phyloP scores from a whole-genome alignment of 2,888 invertebrate species.

The Phaedon cochleariae region DNA sequence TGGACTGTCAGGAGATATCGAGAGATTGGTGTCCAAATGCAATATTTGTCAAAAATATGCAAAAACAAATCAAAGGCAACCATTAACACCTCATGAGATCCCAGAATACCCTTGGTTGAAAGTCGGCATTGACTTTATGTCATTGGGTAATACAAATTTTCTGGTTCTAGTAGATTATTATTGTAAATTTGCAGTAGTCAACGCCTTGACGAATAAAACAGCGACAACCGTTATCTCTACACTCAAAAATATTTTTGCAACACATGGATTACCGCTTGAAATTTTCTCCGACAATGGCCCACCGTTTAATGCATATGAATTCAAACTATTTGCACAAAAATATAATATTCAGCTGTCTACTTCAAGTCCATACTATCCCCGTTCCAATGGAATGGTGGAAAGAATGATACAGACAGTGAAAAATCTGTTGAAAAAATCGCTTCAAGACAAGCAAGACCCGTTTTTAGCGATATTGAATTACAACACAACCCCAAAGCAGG shows the following conservation, averaged over 20 bases:
- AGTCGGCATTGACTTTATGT: background rate
- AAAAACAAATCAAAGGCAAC: background rate
- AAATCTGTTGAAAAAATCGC: background rate
- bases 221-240: no score
- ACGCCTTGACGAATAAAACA: background rate
- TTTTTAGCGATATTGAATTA: conserved; percentile 9
- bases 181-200: no score
- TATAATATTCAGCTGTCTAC: background rate
- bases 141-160: background rate
- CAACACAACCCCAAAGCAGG: background rate
- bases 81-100: background rate
- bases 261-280: background rate
- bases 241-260: background rate
- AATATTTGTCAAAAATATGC: background rate
- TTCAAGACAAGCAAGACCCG: background rate
- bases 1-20: background rate
- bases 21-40: background rate
- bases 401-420: background rate
- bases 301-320: background rate
- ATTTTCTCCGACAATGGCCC: background rate
- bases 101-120: background rate
- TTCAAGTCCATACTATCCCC: background rate
- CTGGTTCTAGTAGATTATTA: no score
- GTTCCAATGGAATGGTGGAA: background rate
- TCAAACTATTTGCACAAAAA: background rate